Evolutionary conservation across 2,888 invertebrate genomes (phyloP).

Genomic region (Phanerotoma sp.): DNA sequence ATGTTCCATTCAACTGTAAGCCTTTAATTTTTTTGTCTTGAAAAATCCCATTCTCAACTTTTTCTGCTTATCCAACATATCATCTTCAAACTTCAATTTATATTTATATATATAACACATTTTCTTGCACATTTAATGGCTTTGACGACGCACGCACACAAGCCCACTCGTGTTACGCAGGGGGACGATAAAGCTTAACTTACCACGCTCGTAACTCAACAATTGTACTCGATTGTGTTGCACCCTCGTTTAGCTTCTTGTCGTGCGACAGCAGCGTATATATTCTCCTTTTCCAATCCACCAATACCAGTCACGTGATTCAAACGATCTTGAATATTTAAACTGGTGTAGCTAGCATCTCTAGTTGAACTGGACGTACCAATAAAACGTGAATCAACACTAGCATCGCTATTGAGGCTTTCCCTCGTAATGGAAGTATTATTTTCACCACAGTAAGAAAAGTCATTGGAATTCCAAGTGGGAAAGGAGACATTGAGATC

Average conservation of each 20-base stretch:
- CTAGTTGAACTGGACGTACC: constrained; percentile 17
- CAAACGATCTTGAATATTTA: constrained; percentile 17
- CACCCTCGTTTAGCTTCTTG: constrained; percentile 22
- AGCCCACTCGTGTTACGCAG: constrained; percentile 8
- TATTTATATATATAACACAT: no score
- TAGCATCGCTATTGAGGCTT: constrained; percentile 19
- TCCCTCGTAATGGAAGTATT: constrained; percentile 33
- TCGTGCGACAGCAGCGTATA: constrained; percentile 32
- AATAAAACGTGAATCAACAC: constrained; percentile 14
- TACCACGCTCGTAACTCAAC: constrained; percentile 27
- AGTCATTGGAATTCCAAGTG: constrained; percentile 32
- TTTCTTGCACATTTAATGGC: neutral
- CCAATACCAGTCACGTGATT: constrained; percentile 9
- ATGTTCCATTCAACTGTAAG: no score
- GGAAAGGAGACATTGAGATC: constrained; percentile 29
- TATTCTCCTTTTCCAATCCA: constrained; percentile 25
- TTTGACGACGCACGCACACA: neutral
- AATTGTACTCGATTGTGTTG: constrained; percentile 31
- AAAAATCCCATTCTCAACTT: constrained; percentile 11
- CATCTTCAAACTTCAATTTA: no score
- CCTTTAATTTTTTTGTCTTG: no score
- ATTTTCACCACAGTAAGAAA: constrained; percentile 32
- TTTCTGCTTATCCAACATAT: constrained; percentile 19
- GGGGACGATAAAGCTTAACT: constrained; percentile 20
- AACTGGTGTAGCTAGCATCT: constrained; percentile 31